Evolutionary conservation across 2,888 invertebrate genomes (phyloP).

Genomic region (Oligia fasciuncula): DNA sequence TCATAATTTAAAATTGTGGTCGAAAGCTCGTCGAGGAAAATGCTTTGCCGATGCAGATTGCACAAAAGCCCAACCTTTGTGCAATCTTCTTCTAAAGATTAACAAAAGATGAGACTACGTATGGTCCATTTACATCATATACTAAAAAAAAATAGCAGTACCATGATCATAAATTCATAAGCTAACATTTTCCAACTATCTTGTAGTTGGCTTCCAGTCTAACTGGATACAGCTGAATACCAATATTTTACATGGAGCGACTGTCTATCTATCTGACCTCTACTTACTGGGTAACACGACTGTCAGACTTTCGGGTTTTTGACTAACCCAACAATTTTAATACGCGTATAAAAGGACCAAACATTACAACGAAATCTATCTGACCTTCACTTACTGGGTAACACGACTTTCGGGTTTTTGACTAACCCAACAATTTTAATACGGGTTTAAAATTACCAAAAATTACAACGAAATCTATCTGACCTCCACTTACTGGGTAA

Average conservation of each 20-base stretch:
- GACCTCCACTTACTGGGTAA: background rate
- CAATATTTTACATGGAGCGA: no score
- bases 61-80: background rate
- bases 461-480: no score
- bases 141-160: background rate
- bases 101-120: background rate
- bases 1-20: conserved; percentile 22
- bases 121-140: background rate
- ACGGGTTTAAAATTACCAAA: conserved; percentile 16
- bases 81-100: no score
- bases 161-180: background rate
- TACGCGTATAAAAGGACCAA: conserved; percentile 16
- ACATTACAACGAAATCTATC: no score
- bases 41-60: background rate
- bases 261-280: background rate
- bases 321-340: background rate
- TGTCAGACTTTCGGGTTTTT: background rate
- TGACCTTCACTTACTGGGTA: background rate
- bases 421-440: background rate
- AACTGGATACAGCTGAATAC: background rate
- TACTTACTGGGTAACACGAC: background rate
- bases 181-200: background rate
- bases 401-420: background rate
- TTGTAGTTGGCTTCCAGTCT: background rate
- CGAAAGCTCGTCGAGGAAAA: background rate